Evolutionary conservation across 2,888 invertebrate genomes (phyloP), one percentile per base, ranked within the genome.

Genomic region (Phalangium opilio): DNA sequence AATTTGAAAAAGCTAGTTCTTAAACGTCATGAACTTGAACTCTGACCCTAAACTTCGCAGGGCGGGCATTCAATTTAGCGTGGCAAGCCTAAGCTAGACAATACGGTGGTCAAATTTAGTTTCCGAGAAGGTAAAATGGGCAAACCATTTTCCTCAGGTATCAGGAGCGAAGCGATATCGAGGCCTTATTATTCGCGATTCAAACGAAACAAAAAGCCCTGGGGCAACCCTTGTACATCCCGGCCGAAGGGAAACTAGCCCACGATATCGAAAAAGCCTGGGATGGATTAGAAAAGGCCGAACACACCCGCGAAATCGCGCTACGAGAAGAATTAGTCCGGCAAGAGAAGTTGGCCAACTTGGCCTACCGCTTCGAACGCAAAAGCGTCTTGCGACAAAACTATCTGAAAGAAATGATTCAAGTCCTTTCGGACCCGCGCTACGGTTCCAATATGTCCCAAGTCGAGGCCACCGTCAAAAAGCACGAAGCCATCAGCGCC

Each of bases 401-500:
- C 0, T 98, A 96, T 70, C 70, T 98, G 51, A 86, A 87, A 67
- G 96, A 96, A 70, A 96, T 96, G 93, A 89, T 86, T 57, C 85
- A 85, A 65, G 90, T 96, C 14, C 70, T 96, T 15, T 83, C 84
- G 0, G 90, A 90, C 70, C 84, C 87, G 1, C 76, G 89, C 47
- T 90, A 90, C 67, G 86, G 86, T 2, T 83, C 83, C 58, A 85
- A 84, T 70, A 70, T 93, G 57, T 77, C 83, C 0, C 91, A 95
- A 64, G 90, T 95, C 0, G 95, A 96, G 65, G 95, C 95, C 1
- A 90, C 93, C 0, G 79, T 96, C 36, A 96, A 96, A 71, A 96
- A 96, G 63, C 95, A 96, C 64, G 95, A 96, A 67, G 95, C 96
- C 14, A 91, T 96, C 53, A 86, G 87, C 51, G 93, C 95, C 0